Evolutionary conservation across 2,888 invertebrate genomes (phyloP), one percentile per base, ranked within the genome.

Genomic region (Eumerus sabulonum): DNA sequence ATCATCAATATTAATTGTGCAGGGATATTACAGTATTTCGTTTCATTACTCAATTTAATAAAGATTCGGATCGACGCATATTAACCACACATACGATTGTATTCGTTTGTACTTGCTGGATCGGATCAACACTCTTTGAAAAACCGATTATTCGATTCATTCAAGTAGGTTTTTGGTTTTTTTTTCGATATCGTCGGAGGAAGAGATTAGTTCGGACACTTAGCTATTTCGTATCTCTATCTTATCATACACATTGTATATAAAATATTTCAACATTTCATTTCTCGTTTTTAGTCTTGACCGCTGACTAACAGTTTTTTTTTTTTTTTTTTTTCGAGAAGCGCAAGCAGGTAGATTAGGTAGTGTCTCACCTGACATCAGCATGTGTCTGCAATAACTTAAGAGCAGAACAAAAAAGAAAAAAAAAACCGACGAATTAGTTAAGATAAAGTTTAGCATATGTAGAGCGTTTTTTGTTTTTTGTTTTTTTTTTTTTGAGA

Each of bases 301-400:
- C 67, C 76, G 68, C 77, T 68, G 73, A 79, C 68, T 79, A 63
- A 57, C n/a, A n/a, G n/a, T n/a, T n/a, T n/a, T n/a, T n/a, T n/a
- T n/a, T n/a, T n/a, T n/a, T n/a, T n/a, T n/a, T n/a, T n/a, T 54
- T 56, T 77, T 40, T 67, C 64, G 74, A 74, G 54, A 73, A 79
- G 79, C 74, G 74, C 79, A 74, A 64, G 68, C 70, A 79, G 74
- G 79, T 79, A 79, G 79, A 68, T 73, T 79, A 70, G 73, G 74
- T 81, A 84, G 86, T 86, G 85, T 86, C 86, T 86, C 86, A 86
- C 86, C 87, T 84, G 87, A 86, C 86, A 85, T 87, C 86, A 85
- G 86, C 86, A 85, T 86, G 85, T 85, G 87, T 88, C 88, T 88
- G 87, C 88, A 88, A 87, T 88, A 87, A 87, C 88, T 88, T 87